Evolutionary conservation across 2,888 invertebrate species (phyloP), one percentile per base, ranked within the genome.

Genomic region (Machimus atricapillus): DNA sequence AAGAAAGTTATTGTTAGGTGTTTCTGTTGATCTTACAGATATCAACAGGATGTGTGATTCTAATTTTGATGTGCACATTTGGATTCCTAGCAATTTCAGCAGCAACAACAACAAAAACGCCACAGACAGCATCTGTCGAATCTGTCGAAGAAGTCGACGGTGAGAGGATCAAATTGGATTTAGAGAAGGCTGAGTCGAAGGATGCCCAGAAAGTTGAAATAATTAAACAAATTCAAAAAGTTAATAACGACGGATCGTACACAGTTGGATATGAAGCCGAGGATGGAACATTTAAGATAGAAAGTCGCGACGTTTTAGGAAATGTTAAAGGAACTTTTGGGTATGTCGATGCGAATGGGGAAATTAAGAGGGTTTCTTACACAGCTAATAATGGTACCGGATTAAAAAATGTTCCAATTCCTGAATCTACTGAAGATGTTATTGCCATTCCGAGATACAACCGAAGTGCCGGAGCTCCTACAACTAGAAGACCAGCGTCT

Each of bases 181-280:
- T 89, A 37, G 89, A 89, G n/a, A 88, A 88, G 43, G 88, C 94
- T 56, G 96, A 96, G 92, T 95, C 95, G 5, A 95, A 94, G 89
- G 95, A 95, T 89, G 94, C 95, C 82, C 93, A 94, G 73, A 95
- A 96, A 92, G 94, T 96, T 23, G 96, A 96, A 91, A 97, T 97
- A 90, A 94, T 97, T 37, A 96, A 97, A 91, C 96, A 96, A 92
- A 96, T 97, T 89, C 95, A 96, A 89, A 94, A 96, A 90, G 93
- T 97, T 2, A 97, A 97, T 91, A 95, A 96, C 85, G 97, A 97
- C 91, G 97, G 97, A 40, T 96, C 96, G 0, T 97, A 97, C 90
- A 96, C 97, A 0, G 96, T 96, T 88, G 97, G 97, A 0, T 97
- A 96, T 90, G 97, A 97, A 93, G 96, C 96, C 2, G 96, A 96